Conservation (phyloP, 2,113 vertebrate species). For the Oryzias woworae region DNA sequence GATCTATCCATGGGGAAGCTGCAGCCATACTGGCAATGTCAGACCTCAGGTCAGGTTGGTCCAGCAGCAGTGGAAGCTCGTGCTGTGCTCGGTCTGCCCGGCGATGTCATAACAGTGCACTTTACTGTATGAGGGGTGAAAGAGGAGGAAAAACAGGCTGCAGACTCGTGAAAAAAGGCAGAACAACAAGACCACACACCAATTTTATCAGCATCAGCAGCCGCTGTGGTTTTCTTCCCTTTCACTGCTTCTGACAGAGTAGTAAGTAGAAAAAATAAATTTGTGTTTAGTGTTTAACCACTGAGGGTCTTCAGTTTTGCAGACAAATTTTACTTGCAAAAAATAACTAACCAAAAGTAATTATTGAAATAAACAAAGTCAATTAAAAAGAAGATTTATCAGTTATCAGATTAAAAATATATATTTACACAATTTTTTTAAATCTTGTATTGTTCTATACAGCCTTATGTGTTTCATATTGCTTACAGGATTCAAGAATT, state of each 20-base stretch:
- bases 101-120: constrained; percentile 52
- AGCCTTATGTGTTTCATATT: neutral
- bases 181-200: constrained; percentile 51
- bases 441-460: too few relatives aligned
- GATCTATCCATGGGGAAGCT: constrained; percentile 51
- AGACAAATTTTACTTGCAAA: too few relatives aligned
- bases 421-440: too few relatives aligned
- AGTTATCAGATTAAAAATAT: too few relatives aligned
- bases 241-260: constrained; percentile 19
- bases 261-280: constrained; percentile 5
- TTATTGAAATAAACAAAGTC: too few relatives aligned
- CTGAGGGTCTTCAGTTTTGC: too few relatives aligned
- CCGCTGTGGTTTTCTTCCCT: constrained; percentile 3
- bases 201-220: constrained; percentile 43
- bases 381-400: too few relatives aligned
- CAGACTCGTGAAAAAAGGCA: constrained; percentile 36
- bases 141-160: constrained; percentile 27
- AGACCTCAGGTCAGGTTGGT: constrained; percentile 65
- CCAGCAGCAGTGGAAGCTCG: constrained; percentile 58
- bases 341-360: too few relatives aligned
- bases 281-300: too few relatives aligned
- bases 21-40: constrained; percentile 60
- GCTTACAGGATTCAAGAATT: neutral
- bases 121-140: constrained; percentile 54
- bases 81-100: constrained; percentile 46